Percentiles rank a stretch among this genome's conserved stretches.
Evolutionary conservation across 2,888 invertebrate species (phyloP).

Genomic region (Idaea aversata): DNA sequence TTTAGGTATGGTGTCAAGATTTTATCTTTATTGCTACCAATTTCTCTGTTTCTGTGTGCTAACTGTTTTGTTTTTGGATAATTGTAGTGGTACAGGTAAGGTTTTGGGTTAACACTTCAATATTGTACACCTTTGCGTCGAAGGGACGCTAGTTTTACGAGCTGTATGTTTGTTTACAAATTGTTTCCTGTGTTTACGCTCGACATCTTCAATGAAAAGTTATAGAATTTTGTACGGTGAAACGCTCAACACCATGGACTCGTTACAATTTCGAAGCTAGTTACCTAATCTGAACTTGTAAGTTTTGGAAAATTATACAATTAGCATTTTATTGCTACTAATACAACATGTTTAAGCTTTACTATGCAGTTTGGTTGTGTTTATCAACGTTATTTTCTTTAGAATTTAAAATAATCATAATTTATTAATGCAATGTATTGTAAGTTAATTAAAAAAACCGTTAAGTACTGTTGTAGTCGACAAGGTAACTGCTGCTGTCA

Average conservation of each 20-base stretch:
- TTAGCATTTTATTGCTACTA: too few species aligned
- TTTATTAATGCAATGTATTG: background rate
- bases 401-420: too few species aligned
- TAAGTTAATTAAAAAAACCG: background rate
- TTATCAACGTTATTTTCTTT: too few species aligned
- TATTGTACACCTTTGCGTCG: conserved; percentile 26
- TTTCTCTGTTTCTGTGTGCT: conserved; percentile 40
- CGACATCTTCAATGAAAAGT: conserved; percentile 58
- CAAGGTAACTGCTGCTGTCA: conserved; percentile 9
- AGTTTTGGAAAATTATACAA: background rate
- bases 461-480: background rate
- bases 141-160: conserved; percentile 48
- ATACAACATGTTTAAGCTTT: too few species aligned
- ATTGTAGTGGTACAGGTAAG: conserved; percentile 29
- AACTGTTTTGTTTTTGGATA: conserved; percentile 33
- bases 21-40: conserved; percentile 49
- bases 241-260: conserved; percentile 21
- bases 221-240: conserved; percentile 35
- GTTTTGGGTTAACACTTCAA: background rate
- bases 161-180: conserved; percentile 68
- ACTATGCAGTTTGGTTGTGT: too few species aligned
- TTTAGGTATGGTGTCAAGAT: conserved; percentile 54
- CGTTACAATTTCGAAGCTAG: background rate
- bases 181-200: conserved; percentile 69
- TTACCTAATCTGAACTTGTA: background rate